These are phyloP conservation scores for Periparus ater DNA, from an alignment of 2,797 vertebrate species.

Conservation along the genomic window DNA sequence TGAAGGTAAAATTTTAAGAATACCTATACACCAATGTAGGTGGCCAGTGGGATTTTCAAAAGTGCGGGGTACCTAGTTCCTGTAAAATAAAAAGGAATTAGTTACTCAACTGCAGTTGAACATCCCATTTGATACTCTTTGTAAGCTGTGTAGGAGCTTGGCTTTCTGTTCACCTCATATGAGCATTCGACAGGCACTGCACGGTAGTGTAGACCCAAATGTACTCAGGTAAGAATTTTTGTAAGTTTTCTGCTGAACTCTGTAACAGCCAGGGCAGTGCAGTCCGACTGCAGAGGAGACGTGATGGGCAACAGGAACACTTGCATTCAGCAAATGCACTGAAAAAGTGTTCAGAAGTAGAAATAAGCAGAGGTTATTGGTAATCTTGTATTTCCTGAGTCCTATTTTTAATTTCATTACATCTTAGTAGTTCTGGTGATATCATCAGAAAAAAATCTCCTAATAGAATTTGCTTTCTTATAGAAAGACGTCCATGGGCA, in stretches of 20 bases:
- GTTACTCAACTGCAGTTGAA: neutral
- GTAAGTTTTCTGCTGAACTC: neutral
- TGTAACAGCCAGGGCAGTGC: neutral
- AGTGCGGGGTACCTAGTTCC: neutral
- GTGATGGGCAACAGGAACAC: neutral
- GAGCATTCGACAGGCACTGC: neutral
- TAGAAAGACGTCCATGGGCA: neutral
- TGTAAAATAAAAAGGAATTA: neutral
- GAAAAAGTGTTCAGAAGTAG: neutral
- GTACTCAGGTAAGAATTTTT: neutral
- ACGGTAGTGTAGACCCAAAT: neutral
- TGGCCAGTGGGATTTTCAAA: slow-evolving; percentile 1
- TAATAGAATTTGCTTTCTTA: neutral
- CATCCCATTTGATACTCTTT: neutral
- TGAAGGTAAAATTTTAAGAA: neutral
- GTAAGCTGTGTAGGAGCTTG: neutral
- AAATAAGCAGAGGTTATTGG: neutral
- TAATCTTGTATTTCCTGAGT: neutral
- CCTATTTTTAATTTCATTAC: neutral
- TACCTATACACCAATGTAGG: neutral
- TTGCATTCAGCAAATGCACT: neutral
- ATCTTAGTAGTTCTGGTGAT: neutral
- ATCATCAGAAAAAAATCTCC: neutral
- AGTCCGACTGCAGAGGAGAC: neutral
- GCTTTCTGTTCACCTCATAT: neutral